phyloP scores from a whole-genome alignment of 2,797 vertebrate species.

The Galagoides demidoff region DNA sequence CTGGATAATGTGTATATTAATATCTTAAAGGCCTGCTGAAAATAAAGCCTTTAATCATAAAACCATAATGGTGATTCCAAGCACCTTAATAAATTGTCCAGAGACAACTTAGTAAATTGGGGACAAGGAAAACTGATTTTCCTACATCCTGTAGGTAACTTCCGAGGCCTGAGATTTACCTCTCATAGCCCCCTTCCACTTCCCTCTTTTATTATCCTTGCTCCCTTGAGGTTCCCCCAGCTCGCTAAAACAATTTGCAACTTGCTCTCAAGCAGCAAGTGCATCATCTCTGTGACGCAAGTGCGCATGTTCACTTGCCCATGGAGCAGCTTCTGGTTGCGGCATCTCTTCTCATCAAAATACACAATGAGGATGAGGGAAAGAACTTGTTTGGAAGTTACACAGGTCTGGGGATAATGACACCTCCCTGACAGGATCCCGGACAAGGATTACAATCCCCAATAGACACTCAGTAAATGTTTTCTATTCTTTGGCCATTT shows the following conservation, averaged over 20 bases:
- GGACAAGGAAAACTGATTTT: not conserved
- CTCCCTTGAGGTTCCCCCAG: not conserved
- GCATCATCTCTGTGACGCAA: not conserved
- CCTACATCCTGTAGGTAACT: not conserved
- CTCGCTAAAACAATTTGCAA: not conserved
- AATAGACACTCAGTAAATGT: not conserved
- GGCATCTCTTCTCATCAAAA: not conserved
- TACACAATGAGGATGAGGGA: not conserved
- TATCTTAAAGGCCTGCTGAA: not conserved
- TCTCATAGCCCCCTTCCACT: not conserved
- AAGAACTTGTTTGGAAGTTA: not conserved
- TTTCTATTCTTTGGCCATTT: not conserved
- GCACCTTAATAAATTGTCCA: not conserved
- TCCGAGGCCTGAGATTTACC: rapidly evolving
- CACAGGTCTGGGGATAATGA: not conserved
- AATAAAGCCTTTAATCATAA: slow-evolving; percentile 31
- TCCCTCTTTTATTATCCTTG: rapidly evolving
- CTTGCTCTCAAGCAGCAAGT: not conserved
- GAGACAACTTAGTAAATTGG: not conserved
- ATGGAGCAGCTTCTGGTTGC: not conserved
- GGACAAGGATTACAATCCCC: not conserved
- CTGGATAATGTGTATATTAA: not conserved
- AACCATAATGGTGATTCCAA: not conserved
- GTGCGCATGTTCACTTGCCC: not conserved
- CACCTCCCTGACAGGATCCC: not conserved